Percentiles rank a stretch among this genome's conserved stretches.
These are phyloP conservation scores for Alaudala cheleensis DNA, from an alignment of 2,113 vertebrate species.

Conservation along the genomic window DNA sequence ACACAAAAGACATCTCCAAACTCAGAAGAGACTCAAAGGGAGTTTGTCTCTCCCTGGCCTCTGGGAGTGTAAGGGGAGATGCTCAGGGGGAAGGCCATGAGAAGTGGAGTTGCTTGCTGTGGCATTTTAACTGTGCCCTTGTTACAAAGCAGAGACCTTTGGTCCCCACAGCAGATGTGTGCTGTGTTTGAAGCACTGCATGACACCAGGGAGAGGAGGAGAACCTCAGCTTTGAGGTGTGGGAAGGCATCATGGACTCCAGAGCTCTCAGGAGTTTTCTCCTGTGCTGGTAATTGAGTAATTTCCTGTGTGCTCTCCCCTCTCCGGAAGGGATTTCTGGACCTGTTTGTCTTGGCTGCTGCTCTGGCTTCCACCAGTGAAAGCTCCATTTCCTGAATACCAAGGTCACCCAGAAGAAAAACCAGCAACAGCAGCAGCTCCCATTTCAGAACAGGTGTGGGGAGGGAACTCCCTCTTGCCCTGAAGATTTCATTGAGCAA, in stretches of 20 bases:
- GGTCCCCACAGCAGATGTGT: background rate
- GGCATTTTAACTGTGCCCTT: background rate
- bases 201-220: background rate
- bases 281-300: constrained; percentile 26
- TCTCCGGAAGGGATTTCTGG: constrained; percentile 55
- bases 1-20: background rate
- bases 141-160: background rate
- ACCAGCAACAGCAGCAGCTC: background rate
- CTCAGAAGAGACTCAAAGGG: background rate
- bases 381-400: constrained; percentile 57
- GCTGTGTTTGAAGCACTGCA: background rate
- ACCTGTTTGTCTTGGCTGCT: constrained; percentile 67
- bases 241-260: background rate
- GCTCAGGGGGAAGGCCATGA: background rate
- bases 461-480: constrained; percentile 50
- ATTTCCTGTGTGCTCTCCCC: constrained; percentile 48
- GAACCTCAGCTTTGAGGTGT: background rate
- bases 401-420: constrained; percentile 59
- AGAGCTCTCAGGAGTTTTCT: constrained; percentile 14
- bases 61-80: background rate
- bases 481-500: constrained; percentile 38
- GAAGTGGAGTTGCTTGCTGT: background rate
- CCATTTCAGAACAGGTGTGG: constrained; percentile 61
- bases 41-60: background rate
- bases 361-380: constrained; percentile 52